Evolutionary conservation across 2,113 vertebrate genomes (phyloP), one percentile per base, ranked within the genome.

Genomic region (Zingel zingel): DNA sequence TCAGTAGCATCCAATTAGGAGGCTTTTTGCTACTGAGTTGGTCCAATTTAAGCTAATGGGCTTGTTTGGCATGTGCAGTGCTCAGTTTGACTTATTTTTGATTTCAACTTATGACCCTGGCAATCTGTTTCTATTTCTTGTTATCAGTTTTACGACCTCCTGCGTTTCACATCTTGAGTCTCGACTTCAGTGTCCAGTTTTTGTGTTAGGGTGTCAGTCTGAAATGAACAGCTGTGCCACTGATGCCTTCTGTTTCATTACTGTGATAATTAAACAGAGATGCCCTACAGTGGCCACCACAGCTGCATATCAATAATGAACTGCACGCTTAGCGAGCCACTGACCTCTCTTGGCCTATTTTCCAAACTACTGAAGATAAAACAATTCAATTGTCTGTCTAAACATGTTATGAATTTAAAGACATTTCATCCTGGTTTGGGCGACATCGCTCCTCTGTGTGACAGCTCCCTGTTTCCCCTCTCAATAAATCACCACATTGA

Each of bases 1-100:
- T 85, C 53, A 43, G 64, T 0, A 47, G 78, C 85, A 71, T 90
- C 88, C 83, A 87, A 83, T 90, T 84, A 86, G 80, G 77, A 78
- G 14, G n/a, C 57, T 23, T n/a, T 56, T 71, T 74, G 36, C 62
- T 59, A 7, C 75, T 16, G 50, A 82, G 50, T 57, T 21, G 7
- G 53, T 63, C 73, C 36, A 69, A 23, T 77, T 83, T 57, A 63
- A 77, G 39, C 54, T 73, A 68, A 84, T 54, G 43, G 51, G 64
- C 13, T 4, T 47, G 51, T 80, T 64, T 61, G 67, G 72, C 16
- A 4, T 45, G 33, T n/a, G 3, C 51, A 23, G 72, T 0, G 4
- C n/a, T 84, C 67, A 6, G 50, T 63, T 71, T 48, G 59, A 36
- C 76, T 67, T 82, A 39, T 71, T 65, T 80, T 47, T 5, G 0